A percentile compares a stretch with the other conserved stretches of the same genome.
Evolutionary conservation across 2,888 invertebrate genomes (phyloP).

Genomic region (Tyria jacobaeae): DNA sequence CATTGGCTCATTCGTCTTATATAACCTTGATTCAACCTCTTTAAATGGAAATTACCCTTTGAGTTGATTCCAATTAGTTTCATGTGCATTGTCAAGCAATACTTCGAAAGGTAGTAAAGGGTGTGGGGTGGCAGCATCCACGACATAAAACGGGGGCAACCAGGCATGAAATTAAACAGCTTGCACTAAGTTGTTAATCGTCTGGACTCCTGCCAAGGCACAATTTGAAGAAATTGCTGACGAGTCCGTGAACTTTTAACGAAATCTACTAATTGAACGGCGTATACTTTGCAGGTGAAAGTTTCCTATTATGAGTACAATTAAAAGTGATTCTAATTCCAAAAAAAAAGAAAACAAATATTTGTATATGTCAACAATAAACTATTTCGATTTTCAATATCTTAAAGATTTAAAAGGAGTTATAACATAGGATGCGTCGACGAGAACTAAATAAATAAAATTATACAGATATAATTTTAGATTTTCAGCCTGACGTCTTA

Average conservation of each 20-base stretch:
- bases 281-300: constrained; percentile 22
- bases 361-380: background rate
- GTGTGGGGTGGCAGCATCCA: constrained; percentile 18
- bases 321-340: constrained; percentile 10
- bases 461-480: too few species aligned
- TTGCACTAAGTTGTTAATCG: constrained; percentile 80
- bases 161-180: constrained; percentile 81
- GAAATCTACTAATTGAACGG: constrained; percentile 45
- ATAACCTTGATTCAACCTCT: background rate
- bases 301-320: constrained; percentile 24
- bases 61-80: constrained; percentile 27
- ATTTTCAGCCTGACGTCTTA: too few species aligned
- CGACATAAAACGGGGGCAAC: constrained; percentile 58
- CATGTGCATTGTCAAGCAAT: constrained; percentile 37
- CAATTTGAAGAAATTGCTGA: constrained; percentile 79
- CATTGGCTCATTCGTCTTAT: background rate
- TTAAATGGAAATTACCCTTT: constrained; percentile 6
- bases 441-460: too few species aligned
- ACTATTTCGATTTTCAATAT: background rate
- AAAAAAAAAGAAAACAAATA: background rate
- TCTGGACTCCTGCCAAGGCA: constrained; percentile 73
- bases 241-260: constrained; percentile 48
- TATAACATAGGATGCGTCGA: too few species aligned
- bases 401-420: too few species aligned
- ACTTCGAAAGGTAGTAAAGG: constrained; percentile 11